phyloP scores from a whole-genome alignment of 2,888 invertebrate genomes.

The Chromoteleia sp. region DNA sequence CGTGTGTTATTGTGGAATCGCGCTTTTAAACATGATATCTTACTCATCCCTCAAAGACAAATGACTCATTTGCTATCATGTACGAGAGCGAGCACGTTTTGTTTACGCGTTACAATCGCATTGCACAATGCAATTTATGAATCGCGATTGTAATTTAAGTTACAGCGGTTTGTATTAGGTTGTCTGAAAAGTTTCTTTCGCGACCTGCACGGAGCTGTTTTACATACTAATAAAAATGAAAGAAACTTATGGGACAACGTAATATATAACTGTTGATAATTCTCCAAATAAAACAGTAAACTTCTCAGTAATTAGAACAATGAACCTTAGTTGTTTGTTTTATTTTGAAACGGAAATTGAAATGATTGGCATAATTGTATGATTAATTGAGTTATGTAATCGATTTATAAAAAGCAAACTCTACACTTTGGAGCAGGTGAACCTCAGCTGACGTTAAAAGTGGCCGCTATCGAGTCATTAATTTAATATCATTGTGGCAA shows the following conservation, averaged over 20 bases:
- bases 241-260: no score
- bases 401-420: no score
- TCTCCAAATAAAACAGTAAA: neutral
- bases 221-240: no score
- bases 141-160: constrained; percentile 24
- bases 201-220: no score
- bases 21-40: constrained; percentile 25
- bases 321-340: neutral
- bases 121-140: constrained; percentile 18
- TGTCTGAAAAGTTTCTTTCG: no score
- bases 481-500: constrained; percentile 24
- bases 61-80: constrained; percentile 1
- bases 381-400: no score
- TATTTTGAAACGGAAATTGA: no score
- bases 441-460: neutral
- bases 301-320: neutral
- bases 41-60: neutral
- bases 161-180: neutral
- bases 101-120: constrained; percentile 13
- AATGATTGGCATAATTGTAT: no score
- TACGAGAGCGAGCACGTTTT: constrained; percentile 9
- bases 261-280: constrained; percentile 10
- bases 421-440: neutral
- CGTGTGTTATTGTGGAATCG: neutral
- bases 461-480: constrained; percentile 18